phyloP scores from a whole-genome alignment of 2,797 vertebrate species.

The Perodicticus potto region DNA sequence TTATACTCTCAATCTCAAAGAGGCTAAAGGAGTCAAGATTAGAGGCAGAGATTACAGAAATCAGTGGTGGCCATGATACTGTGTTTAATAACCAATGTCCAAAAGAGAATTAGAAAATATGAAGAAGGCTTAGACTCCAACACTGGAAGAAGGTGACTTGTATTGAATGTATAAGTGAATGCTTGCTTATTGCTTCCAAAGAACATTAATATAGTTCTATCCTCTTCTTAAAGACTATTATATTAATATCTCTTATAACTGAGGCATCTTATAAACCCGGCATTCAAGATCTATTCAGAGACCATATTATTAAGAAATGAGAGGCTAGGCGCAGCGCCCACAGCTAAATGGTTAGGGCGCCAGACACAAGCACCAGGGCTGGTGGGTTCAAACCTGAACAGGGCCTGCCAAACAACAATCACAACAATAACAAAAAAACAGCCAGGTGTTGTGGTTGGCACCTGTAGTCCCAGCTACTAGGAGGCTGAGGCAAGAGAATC shows the following conservation, averaged over 20 bases:
- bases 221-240: background rate
- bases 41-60: background rate
- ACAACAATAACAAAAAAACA: too few relatives aligned
- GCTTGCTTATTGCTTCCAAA: background rate
- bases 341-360: too few relatives aligned
- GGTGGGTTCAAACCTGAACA: too few relatives aligned
- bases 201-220: background rate
- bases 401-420: too few relatives aligned
- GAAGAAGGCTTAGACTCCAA: background rate
- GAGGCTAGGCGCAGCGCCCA: background rate
- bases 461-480: too few relatives aligned
- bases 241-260: background rate
- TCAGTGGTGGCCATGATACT: background rate
- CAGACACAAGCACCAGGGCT: too few relatives aligned
- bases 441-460: too few relatives aligned
- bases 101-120: background rate
- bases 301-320: background rate
- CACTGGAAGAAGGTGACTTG: background rate
- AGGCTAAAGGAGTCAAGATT: background rate
- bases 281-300: background rate
- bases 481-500: too few relatives aligned
- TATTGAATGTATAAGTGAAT: background rate
- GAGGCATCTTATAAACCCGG: background rate
- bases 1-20: background rate
- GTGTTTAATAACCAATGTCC: background rate